Base-by-base conservation (phyloP, 2,797 vertebrate species). In the Pelobates cultripes region DNA sequence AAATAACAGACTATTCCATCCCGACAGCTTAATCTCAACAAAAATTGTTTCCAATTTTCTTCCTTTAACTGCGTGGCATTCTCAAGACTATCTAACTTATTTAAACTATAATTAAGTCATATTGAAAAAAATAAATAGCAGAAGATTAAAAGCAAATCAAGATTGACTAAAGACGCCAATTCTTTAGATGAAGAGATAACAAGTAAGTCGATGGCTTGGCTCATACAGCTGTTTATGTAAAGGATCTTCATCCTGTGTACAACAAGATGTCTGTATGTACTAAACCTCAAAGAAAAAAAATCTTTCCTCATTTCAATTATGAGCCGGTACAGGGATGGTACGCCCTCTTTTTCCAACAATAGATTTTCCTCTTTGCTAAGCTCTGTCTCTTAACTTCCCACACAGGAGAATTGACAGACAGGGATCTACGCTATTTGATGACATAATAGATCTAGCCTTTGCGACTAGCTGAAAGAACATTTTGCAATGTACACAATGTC, bases 321-420 rank as follows among this genome's bases (percentile, higher is more conserved):
- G 47, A 79, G 72, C 72, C 51, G 81, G 81, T 40, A 83, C 81
- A 83, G 72, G 77, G 69, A 83, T 15, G 57, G 43, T 53, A 55
- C 55, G 15, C 71, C 81, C 71, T 70, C 70, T 77, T 64, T 51
- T 53, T 6, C 43, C 47, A 83, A 83, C 76, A 83, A 83, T 75
- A 69, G 81, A 40, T 64, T 74, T 83, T 83, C 81, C 76, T 83
- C 57, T 70, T 14, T 15, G 28, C 15, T 63, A 44, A 41, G 57
- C 66, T 43, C 63, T 74, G 71, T 80, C 70, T 68, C 64, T 44
- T 28, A 44, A 71, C 71, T 70, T 83, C 76, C 75, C 70, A 70
- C 66, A 64, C 13, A 70, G 66, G 15, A n/a, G 14, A 43, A 75
- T 43, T 64, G 81, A 83, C 55, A 75, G 81, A 63, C 43, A 17